These are phyloP conservation scores for Poeciliopsis occidentalis DNA, from an alignment of 2,113 vertebrate species.

Conservation along the genomic window DNA sequence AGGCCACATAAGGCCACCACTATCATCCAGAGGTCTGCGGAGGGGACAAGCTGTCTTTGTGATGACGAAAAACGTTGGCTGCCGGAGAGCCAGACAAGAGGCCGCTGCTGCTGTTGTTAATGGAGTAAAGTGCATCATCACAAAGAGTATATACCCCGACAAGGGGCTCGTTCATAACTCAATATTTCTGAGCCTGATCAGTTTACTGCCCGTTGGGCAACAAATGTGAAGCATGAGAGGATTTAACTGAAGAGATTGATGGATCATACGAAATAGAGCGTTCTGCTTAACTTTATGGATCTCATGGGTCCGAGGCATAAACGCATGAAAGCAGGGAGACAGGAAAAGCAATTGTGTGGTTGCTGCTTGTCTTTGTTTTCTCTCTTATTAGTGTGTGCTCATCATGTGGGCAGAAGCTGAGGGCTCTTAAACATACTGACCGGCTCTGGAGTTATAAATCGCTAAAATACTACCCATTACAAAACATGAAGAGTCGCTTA, in stretches of 20 bases:
- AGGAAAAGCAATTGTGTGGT: conserved; percentile 21
- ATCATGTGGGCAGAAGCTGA: conserved; percentile 34
- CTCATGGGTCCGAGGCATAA: conserved; percentile 26
- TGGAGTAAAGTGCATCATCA: conserved; percentile 60
- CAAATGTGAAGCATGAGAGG: conserved; percentile 39
- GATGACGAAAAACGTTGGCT: conserved; percentile 44
- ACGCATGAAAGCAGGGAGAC: conserved; percentile 24
- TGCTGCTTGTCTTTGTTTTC: conserved; percentile 21
- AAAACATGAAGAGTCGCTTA: not conserved
- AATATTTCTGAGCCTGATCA: conserved; percentile 36
- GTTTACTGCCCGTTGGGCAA: conserved; percentile 32
- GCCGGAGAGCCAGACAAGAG: conserved; percentile 41
- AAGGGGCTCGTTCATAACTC: conserved; percentile 54
- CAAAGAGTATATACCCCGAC: conserved; percentile 41
- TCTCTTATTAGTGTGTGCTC: conserved; percentile 35
- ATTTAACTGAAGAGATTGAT: conserved; percentile 40
- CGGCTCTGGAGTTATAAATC: conserved; percentile 27
- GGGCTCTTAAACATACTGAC: conserved; percentile 25
- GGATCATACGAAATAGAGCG: conserved; percentile 12
- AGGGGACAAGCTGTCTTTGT: conserved; percentile 62
- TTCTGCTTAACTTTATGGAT: conserved; percentile 45
- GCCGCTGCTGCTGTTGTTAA: conserved; percentile 52
- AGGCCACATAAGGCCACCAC: conserved; percentile 65
- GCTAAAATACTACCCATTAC: conserved; percentile 21
- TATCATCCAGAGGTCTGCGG: conserved; percentile 37